Conservation (phyloP, 2,797 vertebrate species). For the Emydoidea blandingii region DNA sequence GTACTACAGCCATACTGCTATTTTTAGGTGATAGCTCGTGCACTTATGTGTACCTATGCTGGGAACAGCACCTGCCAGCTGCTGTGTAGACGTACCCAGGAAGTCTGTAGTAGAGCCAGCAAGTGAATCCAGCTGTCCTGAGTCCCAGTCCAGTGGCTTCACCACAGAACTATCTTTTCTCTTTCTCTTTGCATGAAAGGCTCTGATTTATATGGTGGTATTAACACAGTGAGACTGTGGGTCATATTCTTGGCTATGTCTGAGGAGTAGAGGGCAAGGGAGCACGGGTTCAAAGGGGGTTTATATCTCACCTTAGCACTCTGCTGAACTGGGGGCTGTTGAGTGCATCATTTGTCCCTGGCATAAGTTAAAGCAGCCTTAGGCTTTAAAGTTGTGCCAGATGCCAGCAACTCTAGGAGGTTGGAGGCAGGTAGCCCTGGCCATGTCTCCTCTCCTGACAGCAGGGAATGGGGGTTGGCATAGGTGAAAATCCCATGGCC, state of each 20-base stretch:
- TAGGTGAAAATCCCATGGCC: neutral
- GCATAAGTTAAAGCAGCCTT: neutral
- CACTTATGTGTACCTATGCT: neutral
- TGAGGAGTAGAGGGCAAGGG: neutral
- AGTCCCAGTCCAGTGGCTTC: neutral
- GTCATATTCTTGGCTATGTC: neutral
- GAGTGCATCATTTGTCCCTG: neutral
- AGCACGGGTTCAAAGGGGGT: accelerated
- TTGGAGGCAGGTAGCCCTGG: neutral
- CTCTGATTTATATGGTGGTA: neutral
- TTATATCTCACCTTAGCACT: accelerated
- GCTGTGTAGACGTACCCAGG: neutral
- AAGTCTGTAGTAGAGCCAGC: accelerated
- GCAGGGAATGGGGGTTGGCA: neutral
- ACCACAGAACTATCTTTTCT: neutral
- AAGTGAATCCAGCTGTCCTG: accelerated
- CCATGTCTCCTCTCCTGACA: neutral
- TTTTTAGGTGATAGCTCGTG: neutral
- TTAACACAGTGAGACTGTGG: accelerated
- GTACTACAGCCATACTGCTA: neutral
- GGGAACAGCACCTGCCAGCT: neutral
- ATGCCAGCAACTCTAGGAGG: neutral
- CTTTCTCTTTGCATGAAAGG: accelerated
- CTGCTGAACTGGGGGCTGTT: accelerated
- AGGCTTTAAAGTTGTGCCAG: neutral